These are phyloP conservation scores for Drosophila meridiana DNA, from an alignment of 2,888 invertebrate species.

Conservation along the genomic window DNA sequence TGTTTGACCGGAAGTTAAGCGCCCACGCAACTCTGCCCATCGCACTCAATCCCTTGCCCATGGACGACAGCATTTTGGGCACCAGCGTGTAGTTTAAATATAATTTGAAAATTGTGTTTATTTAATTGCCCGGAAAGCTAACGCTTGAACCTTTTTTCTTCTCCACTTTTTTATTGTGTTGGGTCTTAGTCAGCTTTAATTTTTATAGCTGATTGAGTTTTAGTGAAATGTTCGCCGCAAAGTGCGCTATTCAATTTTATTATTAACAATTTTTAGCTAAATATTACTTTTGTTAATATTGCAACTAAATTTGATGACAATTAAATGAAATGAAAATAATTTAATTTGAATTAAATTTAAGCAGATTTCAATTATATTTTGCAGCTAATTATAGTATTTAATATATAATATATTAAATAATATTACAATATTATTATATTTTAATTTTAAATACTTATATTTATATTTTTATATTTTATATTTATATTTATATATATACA, in stretches of 20 bases:
- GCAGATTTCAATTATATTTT: background rate
- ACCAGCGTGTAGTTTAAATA: slow-evolving; percentile 69
- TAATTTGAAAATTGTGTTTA: slow-evolving; percentile 78
- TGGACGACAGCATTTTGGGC: slow-evolving; percentile 14
- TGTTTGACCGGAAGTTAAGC: slow-evolving; percentile 69
- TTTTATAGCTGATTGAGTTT: slow-evolving; percentile 62
- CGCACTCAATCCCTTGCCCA: slow-evolving; percentile 11
- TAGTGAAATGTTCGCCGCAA: slow-evolving; percentile 44
- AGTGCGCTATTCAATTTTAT: slow-evolving; percentile 30
- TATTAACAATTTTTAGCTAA: background rate
- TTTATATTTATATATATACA: background rate
- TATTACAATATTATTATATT: background rate
- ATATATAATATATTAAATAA: background rate
- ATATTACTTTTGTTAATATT: background rate
- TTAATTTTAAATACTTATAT: background rate
- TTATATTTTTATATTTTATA: background rate
- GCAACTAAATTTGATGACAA: background rate
- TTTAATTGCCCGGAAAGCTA: slow-evolving; percentile 76
- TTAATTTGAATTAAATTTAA: background rate
- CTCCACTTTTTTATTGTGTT: background rate
- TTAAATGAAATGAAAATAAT: background rate
- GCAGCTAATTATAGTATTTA: too few relatives aligned
- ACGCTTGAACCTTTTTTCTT: slow-evolving; percentile 44
- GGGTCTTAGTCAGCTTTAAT: slow-evolving; percentile 43
- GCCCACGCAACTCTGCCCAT: slow-evolving; percentile 10